phyloP scores from a whole-genome alignment of 30 jellyfish, hydroid and myxozoan genomes.

The Mastigias papua region DNA sequence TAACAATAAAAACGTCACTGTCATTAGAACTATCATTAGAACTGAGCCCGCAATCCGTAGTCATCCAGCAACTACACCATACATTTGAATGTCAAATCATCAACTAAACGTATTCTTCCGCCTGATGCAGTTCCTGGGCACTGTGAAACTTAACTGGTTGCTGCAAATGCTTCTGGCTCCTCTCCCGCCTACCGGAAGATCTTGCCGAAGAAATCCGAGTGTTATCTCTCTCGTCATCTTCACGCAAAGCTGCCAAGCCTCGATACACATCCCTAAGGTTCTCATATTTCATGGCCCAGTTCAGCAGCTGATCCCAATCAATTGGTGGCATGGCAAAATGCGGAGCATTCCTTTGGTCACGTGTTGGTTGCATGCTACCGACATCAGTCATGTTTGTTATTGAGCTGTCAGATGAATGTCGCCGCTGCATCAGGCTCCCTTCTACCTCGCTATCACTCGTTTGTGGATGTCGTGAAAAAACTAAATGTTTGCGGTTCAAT shows the following conservation, averaged over 20 bases:
- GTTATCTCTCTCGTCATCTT: neutral
- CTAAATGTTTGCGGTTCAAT: constrained; percentile 58
- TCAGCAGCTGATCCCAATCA: constrained; percentile 76
- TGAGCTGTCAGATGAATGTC: constrained; percentile 56
- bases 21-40: neutral
- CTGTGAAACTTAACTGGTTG: constrained; percentile 37
- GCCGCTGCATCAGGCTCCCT: constrained; percentile 39
- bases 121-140: constrained; percentile 33
- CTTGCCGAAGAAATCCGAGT: constrained; percentile 27
- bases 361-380: constrained; percentile 38
- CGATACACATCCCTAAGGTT: constrained; percentile 71
- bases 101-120: constrained; percentile 63
- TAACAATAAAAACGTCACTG: no score
- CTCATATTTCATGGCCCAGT: constrained; percentile 83
- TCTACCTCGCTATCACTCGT: constrained; percentile 41
- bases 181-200: constrained; percentile 20
- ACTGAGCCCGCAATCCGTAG: neutral
- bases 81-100: neutral
- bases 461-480: constrained; percentile 59
- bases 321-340: constrained; percentile 41
- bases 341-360: neutral
- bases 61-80: neutral
- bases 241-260: constrained; percentile 50
- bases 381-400: constrained; percentile 56
- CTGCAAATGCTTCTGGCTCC: constrained; percentile 28